Base-by-base conservation (phyloP, 1,140 invertebrate species). In the Thaumetopoea pityocampa region DNA sequence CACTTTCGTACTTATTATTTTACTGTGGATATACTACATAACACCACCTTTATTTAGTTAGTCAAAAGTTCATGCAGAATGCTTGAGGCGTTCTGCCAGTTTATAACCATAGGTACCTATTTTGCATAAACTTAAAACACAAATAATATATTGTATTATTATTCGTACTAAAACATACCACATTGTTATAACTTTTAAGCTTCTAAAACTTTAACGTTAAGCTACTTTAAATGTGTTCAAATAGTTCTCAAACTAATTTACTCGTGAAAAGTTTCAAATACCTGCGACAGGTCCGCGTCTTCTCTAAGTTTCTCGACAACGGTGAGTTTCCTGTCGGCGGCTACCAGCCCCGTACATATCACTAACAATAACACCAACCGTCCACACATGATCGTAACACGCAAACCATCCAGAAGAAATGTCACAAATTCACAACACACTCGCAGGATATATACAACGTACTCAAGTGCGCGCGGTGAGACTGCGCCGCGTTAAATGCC, bases 271-370 rank as follows among this genome's bases (percentile, higher is more conserved):
- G 36, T 45, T 51, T 61, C 37, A 36, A 53, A 49, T 71, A 82
- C 78, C 74, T 82, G 71, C 3, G 79, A 83, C 9, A 83, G 60
- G 33, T 83, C 79, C 1, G 66, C 60, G 47, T 80, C 76, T 51
- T 71, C 65, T 32, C 38, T 49, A 29, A 83, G 63, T 71, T 80
- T 80, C 34, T 83, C 76, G 3, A 67, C 59, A 15, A 83, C 66
- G 6, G 73, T 83, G 33, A 67, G 58, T 50, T 78, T 80, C 36
- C 64, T 71, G 7, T 83, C 73, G 16, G 67, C 73, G 3, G 40
- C 22, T 9, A 54, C 63, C 18, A 51, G 27, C 50, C 63, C 45
- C 7, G 48, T 19, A 18, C 64, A 64, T 40, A 68, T 56, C 63
- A 80, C 69, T 57, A 77, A 63, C 35, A 80, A 67, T 46, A 79